Percentiles rank a stretch among this genome's conserved stretches.
Evolutionary conservation across 1,140 invertebrate species (phyloP).

Genomic region (Zaprionus capensis): DNA sequence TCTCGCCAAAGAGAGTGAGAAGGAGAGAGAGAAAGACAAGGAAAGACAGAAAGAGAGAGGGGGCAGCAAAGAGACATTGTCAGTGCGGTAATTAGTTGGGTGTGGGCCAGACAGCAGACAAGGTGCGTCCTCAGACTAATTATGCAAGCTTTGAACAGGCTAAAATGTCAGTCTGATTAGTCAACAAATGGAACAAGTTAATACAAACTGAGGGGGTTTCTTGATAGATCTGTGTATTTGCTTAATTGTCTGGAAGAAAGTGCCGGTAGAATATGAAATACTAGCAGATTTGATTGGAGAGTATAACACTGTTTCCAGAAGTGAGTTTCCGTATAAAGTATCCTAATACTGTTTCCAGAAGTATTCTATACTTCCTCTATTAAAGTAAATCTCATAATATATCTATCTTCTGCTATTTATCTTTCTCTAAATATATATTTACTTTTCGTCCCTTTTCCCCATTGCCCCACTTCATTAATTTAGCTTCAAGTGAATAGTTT

Average conservation of each 20-base stretch:
- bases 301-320: too few relatives aligned
- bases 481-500: conserved; percentile 12
- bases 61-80: conserved; percentile 16
- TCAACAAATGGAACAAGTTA: conserved; percentile 11
- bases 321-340: background rate
- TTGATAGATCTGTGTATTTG: background rate
- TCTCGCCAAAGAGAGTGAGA: conserved; percentile 26
- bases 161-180: conserved; percentile 10
- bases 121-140: conserved; percentile 38
- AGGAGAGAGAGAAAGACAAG: background rate
- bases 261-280: background rate
- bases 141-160: conserved; percentile 35
- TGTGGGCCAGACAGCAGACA: conserved; percentile 11
- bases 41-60: background rate
- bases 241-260: background rate
- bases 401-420: background rate
- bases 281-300: too few relatives aligned
- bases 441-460: background rate
- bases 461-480: background rate
- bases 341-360: background rate
- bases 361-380: too few relatives aligned
- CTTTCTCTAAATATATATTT: background rate
- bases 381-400: background rate
- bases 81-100: conserved; percentile 37
- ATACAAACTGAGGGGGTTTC: background rate